phyloP scores from a whole-genome alignment of 2,113 vertebrate species.

The Hypomesus transpacificus region DNA sequence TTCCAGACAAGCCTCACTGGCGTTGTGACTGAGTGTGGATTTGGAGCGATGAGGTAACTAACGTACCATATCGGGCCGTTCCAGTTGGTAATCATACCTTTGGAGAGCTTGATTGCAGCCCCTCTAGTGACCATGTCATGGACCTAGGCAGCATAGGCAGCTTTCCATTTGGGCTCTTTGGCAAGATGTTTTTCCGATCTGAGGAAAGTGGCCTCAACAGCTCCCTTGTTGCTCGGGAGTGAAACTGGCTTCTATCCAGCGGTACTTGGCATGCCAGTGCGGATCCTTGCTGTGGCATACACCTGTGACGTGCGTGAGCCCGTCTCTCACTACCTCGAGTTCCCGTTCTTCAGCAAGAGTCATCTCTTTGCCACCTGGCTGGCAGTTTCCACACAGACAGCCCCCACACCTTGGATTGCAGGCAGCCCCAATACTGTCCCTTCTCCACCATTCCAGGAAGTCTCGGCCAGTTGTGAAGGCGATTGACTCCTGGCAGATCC shows the following conservation, averaged over 20 bases:
- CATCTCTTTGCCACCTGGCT: constrained; percentile 23
- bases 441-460: constrained; percentile 13
- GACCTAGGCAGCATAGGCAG: constrained; percentile 4
- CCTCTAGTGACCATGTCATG: constrained; percentile 20
- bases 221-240: constrained; percentile 19
- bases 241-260: constrained; percentile 12
- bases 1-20: constrained; percentile 29
- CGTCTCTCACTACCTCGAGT: constrained; percentile 20
- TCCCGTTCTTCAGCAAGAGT: constrained; percentile 30
- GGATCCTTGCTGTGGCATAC: constrained; percentile 14
- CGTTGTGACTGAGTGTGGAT: constrained; percentile 24
- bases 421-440: background rate
- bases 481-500: background rate
- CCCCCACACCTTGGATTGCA: constrained; percentile 13
- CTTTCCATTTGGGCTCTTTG: constrained; percentile 19
- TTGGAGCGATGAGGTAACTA: constrained; percentile 14
- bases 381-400: constrained; percentile 22
- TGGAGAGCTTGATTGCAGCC: background rate
- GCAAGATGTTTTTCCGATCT: constrained; percentile 13
- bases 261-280: constrained; percentile 31
- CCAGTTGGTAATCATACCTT: background rate
- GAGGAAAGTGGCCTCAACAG: constrained; percentile 17
- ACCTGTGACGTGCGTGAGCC: constrained; percentile 20
- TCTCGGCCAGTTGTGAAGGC: background rate
- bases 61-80: constrained; percentile 24